Evolutionary conservation across 2,888 invertebrate species (phyloP).

Genomic region (Leucophenga maculata): DNA sequence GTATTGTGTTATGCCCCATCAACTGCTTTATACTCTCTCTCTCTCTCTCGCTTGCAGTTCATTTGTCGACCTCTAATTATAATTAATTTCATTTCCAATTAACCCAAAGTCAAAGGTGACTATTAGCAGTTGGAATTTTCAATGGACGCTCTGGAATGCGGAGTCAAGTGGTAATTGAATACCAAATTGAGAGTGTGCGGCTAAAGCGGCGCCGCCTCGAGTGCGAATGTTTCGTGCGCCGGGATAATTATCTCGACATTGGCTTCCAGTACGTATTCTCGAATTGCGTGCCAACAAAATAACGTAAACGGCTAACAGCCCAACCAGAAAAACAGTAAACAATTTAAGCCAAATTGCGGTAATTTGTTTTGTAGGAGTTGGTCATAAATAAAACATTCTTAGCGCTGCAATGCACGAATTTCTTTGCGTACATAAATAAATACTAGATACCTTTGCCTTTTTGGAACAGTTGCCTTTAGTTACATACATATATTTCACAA

Average conservation of each 20-base stretch:
- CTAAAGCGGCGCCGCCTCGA: neutral
- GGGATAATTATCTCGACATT: constrained; percentile 45
- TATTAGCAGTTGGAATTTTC: constrained; percentile 19
- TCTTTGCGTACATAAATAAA: too few relatives aligned
- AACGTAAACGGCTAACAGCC: neutral
- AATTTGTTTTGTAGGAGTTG: constrained; percentile 43
- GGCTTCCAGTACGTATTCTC: constrained; percentile 9
- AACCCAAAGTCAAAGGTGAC: constrained; percentile 25
- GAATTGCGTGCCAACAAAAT: constrained; percentile 48
- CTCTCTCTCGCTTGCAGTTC: too few relatives aligned
- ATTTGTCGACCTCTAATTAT: constrained; percentile 15
- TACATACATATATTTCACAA: too few relatives aligned
- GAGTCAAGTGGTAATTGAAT: constrained; percentile 16
- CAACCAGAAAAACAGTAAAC: constrained; percentile 17
- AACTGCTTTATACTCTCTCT: too few relatives aligned
- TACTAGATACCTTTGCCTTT: too few relatives aligned
- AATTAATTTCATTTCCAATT: constrained; percentile 20
- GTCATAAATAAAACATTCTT: constrained; percentile 22
- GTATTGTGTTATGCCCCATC: too few relatives aligned
- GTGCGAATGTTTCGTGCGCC: constrained; percentile 44
- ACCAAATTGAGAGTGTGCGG: neutral
- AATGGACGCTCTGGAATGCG: constrained; percentile 29
- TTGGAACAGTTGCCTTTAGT: too few relatives aligned
- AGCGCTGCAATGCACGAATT: too few relatives aligned
- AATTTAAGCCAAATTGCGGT: constrained; percentile 51